phyloP scores from a whole-genome alignment of 2,888 invertebrate genomes.

The Andrena camellia region DNA sequence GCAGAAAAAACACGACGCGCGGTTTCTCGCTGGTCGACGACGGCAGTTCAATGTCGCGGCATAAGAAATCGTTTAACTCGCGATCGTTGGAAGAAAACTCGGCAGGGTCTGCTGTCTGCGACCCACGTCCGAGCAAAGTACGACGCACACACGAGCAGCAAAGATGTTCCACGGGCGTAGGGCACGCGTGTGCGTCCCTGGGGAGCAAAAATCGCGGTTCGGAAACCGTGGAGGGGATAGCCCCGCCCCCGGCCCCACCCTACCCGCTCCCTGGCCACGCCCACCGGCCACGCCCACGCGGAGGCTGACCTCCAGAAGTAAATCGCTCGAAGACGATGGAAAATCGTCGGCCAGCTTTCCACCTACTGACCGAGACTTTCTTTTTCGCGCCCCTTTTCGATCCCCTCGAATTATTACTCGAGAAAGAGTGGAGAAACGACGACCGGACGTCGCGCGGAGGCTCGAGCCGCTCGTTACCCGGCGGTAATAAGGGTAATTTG shows the following conservation, averaged over 20 bases:
- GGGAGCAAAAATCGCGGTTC: constrained; percentile 55
- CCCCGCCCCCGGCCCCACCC: constrained; percentile 74
- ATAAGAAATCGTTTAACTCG: constrained; percentile 54
- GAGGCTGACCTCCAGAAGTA: constrained; percentile 59
- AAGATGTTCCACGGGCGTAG: background rate
- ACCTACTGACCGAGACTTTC: constrained; percentile 74
- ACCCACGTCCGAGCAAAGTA: constrained; percentile 45
- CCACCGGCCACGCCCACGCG: constrained; percentile 46
- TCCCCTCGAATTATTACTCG: constrained; percentile 18
- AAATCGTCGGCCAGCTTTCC: constrained; percentile 65
- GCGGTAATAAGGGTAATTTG: too few relatives aligned
- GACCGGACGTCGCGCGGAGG: background rate
- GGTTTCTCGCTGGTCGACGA: background rate
- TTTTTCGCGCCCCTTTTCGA: constrained; percentile 27
- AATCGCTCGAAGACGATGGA: constrained; percentile 71
- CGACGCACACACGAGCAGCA: constrained; percentile 43
- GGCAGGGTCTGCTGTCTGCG: constrained; percentile 45
- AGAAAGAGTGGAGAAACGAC: constrained; percentile 12
- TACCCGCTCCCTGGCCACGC: constrained; percentile 65
- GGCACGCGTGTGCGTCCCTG: constrained; percentile 33
- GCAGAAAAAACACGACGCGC: background rate
- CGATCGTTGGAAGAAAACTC: constrained; percentile 54
- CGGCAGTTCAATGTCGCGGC: constrained; percentile 43
- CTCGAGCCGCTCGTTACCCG: background rate
- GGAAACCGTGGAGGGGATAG: constrained; percentile 57